These are phyloP conservation scores for Drymonia ruficornis DNA, from an alignment of 2,888 invertebrate genomes.

Conservation along the genomic window DNA sequence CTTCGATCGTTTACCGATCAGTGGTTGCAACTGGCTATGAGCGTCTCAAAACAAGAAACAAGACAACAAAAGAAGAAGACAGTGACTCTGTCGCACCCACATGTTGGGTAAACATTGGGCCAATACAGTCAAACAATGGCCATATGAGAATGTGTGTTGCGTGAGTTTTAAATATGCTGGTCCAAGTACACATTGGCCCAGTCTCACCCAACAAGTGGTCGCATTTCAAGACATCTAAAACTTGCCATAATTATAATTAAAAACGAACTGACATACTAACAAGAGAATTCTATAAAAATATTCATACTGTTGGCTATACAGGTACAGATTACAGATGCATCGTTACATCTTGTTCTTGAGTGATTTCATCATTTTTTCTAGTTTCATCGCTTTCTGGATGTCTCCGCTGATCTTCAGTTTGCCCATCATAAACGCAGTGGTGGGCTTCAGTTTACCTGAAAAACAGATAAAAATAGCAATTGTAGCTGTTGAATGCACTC, in stretches of 20 bases:
- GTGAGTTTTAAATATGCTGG: too few relatives aligned
- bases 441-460: slow-evolving; percentile 93
- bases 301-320: slow-evolving; percentile 2
- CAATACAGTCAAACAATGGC: too few relatives aligned
- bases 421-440: slow-evolving; percentile 97
- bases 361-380: slow-evolving; percentile 94
- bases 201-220: too few relatives aligned
- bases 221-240: neutral
- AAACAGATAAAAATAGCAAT: slow-evolving; percentile 19
- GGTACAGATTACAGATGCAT: neutral
- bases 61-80: too few relatives aligned
- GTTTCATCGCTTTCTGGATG: slow-evolving; percentile 96
- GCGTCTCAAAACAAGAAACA: too few relatives aligned
- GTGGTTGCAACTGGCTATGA: too few relatives aligned
- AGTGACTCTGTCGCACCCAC: too few relatives aligned
- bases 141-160: too few relatives aligned
- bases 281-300: slow-evolving; percentile 3
- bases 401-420: slow-evolving; percentile 97
- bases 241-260: neutral
- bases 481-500: too few relatives aligned
- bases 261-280: neutral
- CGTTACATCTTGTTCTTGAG: slow-evolving; percentile 86
- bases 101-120: too few relatives aligned
- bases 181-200: too few relatives aligned
- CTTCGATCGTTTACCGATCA: too few relatives aligned